phyloP scores from a whole-genome alignment of 2,797 vertebrate genomes.

The Sebastes aleutianus region DNA sequence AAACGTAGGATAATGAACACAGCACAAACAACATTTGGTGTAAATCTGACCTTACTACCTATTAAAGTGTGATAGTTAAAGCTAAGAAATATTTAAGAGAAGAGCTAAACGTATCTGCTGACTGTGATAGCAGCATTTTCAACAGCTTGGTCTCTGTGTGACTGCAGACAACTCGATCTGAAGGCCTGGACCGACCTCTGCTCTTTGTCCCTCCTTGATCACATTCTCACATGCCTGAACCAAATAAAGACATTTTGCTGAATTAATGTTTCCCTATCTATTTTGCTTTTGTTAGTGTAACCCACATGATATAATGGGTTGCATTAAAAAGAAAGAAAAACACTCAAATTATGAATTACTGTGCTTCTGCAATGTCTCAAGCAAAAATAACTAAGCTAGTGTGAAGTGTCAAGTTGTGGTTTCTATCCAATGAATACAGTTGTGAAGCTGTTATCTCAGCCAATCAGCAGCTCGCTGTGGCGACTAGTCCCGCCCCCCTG shows the following conservation, averaged over 20 bases:
- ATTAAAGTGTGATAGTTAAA: neutral
- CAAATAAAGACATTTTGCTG: slow-evolving; percentile 78
- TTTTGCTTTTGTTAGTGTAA: neutral
- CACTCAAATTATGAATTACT: too few relatives aligned
- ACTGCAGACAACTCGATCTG: slow-evolving; percentile 21
- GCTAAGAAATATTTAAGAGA: neutral
- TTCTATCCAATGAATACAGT: too few relatives aligned
- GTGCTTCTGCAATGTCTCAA: too few relatives aligned
- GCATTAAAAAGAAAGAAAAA: too few relatives aligned
- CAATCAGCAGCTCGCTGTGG: too few relatives aligned
- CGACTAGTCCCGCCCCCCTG: too few relatives aligned
- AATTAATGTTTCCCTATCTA: neutral
- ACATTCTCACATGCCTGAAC: slow-evolving; percentile 71
- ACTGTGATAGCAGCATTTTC: neutral
- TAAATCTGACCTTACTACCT: neutral
- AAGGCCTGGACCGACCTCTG: slow-evolving; percentile 29
- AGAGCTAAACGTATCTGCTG: neutral
- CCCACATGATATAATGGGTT: too few relatives aligned
- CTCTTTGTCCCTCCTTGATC: slow-evolving; percentile 55
- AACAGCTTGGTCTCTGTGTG: slow-evolving; percentile 57
- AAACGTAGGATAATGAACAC: neutral
- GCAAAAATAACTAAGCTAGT: too few relatives aligned
- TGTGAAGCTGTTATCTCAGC: too few relatives aligned
- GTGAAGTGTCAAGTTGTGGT: too few relatives aligned
- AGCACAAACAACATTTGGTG: too few relatives aligned